These are phyloP conservation scores for Eleginops maclovinus DNA, from an alignment of 2,113 vertebrate genomes.

Conservation along the genomic window DNA sequence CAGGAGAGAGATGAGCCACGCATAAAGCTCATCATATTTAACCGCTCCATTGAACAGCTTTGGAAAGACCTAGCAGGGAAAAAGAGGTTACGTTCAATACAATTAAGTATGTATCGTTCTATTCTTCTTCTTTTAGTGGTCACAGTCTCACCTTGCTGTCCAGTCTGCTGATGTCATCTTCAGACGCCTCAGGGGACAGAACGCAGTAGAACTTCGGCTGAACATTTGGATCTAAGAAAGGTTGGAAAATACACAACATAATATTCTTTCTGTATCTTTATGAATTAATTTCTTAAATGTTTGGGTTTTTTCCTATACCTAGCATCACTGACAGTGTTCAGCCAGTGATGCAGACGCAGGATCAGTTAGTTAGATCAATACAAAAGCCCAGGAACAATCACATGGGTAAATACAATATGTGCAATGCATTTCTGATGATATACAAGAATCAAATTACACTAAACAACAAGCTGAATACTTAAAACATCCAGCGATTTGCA, in stretches of 20 bases:
- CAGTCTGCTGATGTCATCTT: constrained; percentile 93
- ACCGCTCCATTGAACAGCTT: constrained; percentile 90
- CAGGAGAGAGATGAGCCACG: constrained; percentile 89
- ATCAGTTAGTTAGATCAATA: background rate
- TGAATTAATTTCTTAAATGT: background rate
- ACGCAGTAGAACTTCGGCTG: constrained; percentile 98
- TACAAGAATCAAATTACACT: background rate
- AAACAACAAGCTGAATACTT: background rate
- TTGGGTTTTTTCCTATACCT: background rate
- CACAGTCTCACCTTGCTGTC: constrained; percentile 86
- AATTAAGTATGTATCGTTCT: background rate
- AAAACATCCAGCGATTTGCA: background rate
- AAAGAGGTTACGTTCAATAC: background rate
- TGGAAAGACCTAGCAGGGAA: constrained; percentile 87
- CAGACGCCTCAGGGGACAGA: constrained; percentile 93
- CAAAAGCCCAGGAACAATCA: background rate
- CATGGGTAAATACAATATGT: background rate
- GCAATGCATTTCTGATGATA: background rate
- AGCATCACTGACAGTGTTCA: background rate
- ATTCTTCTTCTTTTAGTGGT: background rate
- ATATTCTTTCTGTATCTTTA: background rate
- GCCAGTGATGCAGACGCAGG: background rate
- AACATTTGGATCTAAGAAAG: constrained; percentile 86
- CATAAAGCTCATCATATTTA: constrained; percentile 93
- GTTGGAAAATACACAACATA: background rate